phyloP scores from a whole-genome alignment of 2,888 invertebrate species.

The Yponomeuta sedellus region DNA sequence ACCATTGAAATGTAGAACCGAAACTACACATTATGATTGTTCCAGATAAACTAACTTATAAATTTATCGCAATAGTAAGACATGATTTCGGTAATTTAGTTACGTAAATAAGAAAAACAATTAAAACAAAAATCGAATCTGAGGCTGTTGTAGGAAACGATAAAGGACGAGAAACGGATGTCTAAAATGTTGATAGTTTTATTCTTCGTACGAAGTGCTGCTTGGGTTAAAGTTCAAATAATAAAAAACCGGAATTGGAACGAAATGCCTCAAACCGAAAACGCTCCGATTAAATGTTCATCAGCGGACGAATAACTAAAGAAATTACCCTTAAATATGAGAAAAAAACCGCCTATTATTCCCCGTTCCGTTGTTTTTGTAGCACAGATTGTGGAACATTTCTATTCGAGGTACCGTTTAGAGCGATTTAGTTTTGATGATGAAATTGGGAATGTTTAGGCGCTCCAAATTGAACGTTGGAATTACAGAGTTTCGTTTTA shows the following conservation, averaged over 20 bases:
- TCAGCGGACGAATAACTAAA: conserved; percentile 34
- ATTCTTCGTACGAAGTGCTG: neutral
- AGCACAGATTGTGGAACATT: neutral
- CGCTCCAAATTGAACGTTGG: neutral
- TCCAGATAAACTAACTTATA: no score
- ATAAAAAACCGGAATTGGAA: neutral
- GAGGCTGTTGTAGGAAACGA: no score
- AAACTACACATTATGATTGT: no score
- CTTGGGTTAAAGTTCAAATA: neutral
- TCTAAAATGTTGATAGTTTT: no score
- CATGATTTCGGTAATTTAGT: no score
- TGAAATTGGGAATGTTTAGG: neutral
- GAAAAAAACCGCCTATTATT: conserved; percentile 35
- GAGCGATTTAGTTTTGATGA: conserved; percentile 1
- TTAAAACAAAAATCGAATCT: no score
- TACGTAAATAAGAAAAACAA: no score
- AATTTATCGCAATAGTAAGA: no score
- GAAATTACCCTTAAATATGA: conserved; percentile 55
- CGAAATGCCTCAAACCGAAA: conserved; percentile 24
- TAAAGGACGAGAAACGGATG: no score
- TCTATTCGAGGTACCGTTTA: neutral
- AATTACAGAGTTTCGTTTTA: no score
- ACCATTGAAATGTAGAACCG: no score
- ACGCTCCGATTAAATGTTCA: conserved; percentile 52
- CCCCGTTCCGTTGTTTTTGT: neutral